Evolutionary conservation across 2,797 vertebrate species (phyloP), one percentile per base, ranked within the genome.

Genomic region (Leontopithecus rosalia): DNA sequence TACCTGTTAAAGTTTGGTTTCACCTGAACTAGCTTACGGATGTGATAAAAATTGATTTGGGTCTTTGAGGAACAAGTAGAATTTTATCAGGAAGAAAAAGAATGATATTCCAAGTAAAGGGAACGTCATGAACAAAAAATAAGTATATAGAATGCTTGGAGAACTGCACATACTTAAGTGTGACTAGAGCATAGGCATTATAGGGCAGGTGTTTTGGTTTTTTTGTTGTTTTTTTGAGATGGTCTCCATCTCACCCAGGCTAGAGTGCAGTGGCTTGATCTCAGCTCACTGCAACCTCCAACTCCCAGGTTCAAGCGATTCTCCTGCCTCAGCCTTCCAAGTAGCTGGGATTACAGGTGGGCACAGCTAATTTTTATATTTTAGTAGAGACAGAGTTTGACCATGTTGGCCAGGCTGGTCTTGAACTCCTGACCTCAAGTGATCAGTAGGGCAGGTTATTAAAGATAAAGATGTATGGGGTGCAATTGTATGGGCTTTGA

Each of bases 381-480:
- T 64, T 64, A n/a, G 61, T 64, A 64, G 61, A 64, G 14, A n/a
- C 6, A 7, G 61, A 11, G 61, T 64, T 64, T 64, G 30, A 64
- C 61, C 14, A 17, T 17, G 7, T 64, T 64, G 30, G 30, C 30
- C 30, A 7, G 30, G 61, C 61, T 64, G 33, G 30, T 64, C 61
- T 64, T 33, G 14, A 64, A 64, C 61, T 64, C 61, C 14, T 64
- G 61, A 64, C 61, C 14, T 64, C 30, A 33, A 64, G 61, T 64
- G 30, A 33, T 64, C 61, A 64, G 61, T 64, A 30, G 48, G 48
- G 50, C 39, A 88, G 55, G 48, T 88, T 90, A 50, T 89, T 89
- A 90, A 85, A 88, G 67, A 26, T 94, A 52, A 73, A 88, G 48
- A 58, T 61, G 41, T 75, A 91, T 89, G 58, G 76, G 77, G n/a